These are phyloP conservation scores for Leucopsar rothschildi DNA, from an alignment of 2,113 vertebrate genomes.

Conservation along the genomic window DNA sequence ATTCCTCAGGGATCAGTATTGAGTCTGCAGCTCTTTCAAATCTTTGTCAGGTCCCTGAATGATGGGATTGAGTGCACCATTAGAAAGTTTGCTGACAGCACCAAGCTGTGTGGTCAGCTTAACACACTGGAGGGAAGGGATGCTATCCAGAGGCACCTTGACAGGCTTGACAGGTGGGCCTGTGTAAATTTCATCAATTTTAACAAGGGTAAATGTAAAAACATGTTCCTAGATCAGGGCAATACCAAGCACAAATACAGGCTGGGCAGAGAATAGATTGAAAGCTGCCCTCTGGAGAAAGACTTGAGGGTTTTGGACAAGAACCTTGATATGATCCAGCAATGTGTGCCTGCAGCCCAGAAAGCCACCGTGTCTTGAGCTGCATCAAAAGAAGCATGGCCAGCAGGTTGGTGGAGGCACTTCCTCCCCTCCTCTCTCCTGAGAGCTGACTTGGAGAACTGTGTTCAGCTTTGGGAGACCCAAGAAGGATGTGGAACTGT, in stretches of 20 bases:
- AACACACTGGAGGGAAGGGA: neutral
- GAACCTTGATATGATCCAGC: neutral
- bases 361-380: rapidly evolving
- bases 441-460: neutral
- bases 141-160: neutral
- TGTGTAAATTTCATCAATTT: neutral
- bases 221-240: neutral
- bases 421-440: neutral
- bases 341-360: too few relatives aligned
- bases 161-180: neutral
- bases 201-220: neutral
- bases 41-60: neutral
- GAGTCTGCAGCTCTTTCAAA: neutral
- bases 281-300: neutral
- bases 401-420: neutral
- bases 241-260: neutral
- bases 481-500: neutral
- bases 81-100: neutral
- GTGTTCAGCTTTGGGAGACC: neutral
- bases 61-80: neutral
- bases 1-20: neutral
- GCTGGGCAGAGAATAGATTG: neutral
- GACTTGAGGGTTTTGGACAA: neutral
- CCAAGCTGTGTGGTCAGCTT: neutral
- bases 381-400: neutral